phyloP scores from a whole-genome alignment of 1,140 invertebrate species.

The Bombyx mandarina region DNA sequence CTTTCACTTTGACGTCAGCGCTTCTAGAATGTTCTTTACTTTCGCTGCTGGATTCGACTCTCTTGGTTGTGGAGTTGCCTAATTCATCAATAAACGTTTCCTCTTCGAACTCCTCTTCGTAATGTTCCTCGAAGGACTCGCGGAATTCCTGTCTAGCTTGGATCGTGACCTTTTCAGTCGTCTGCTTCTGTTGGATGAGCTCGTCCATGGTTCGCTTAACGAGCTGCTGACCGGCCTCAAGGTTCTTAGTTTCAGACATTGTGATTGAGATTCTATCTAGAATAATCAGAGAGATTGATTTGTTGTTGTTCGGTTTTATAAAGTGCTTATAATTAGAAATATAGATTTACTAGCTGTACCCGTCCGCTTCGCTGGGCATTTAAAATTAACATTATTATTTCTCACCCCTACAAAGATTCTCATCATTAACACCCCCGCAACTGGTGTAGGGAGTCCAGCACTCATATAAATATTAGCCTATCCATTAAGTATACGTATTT shows the following conservation, averaged over 20 bases:
- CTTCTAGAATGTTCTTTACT: constrained; percentile 64
- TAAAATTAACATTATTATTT: no score
- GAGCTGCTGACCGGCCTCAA: constrained; percentile 55
- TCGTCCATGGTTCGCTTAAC: constrained; percentile 67
- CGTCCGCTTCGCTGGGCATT: no score
- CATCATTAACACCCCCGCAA: no score
- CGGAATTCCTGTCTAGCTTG: constrained; percentile 67
- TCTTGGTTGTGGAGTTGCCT: constrained; percentile 61
- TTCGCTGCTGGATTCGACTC: constrained; percentile 60
- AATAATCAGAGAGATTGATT: neutral
- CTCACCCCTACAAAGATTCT: no score
- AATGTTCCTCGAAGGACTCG: constrained; percentile 58
- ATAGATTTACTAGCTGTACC: no score
- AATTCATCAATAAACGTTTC: constrained; percentile 63
- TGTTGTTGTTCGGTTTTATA: no score
- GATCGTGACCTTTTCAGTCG: constrained; percentile 54
- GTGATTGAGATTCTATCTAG: constrained; percentile 6
- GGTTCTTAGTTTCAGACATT: constrained; percentile 59
- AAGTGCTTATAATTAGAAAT: no score
- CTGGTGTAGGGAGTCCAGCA: no score
- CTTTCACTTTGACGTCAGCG: constrained; percentile 66
- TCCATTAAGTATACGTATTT: no score
- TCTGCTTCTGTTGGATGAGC: constrained; percentile 53
- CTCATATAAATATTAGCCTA: no score
- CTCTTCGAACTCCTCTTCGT: constrained; percentile 67